Base-by-base conservation (phyloP, 2,113 vertebrate genomes). In the Aptenodytes patagonicus region DNA sequence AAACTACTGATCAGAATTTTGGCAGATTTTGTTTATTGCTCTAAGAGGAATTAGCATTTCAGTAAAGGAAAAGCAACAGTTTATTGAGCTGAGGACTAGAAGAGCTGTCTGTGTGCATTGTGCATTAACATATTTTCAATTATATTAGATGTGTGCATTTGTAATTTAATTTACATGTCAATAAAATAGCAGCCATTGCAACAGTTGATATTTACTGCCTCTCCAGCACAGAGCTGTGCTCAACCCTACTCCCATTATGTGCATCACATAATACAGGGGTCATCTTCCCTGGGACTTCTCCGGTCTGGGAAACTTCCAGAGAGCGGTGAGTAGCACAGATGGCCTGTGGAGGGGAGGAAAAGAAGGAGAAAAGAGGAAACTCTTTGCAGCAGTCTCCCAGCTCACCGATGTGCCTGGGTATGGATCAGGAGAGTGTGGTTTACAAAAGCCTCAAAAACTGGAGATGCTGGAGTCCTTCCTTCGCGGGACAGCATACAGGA, bases 401-500 rank as follows among this genome's bases (percentile, higher is more conserved):
- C 47, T 49, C 54, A 3, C 32, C 20, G 64, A 2, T 20, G 44
- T 54, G 31, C n/a, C 55, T 17, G 25, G 7, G 6, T 8, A 3
- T 2, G 5, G 44, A 1, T 28, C 49, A 11, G 84, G 42, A 3
- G 32, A n/a, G 7, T 13, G 4, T 2, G 8, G 15, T 13, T 75
- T 12, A 15, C 19, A 36, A 72, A 7, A 17, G 15, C 83, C 44
- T 22, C 13, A 34, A 3, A 21, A 11, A 3, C 47, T 21, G 29
- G 32, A 3, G 8, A 1, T 60, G 47, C 83, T 7, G 17, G 26
- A 49, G 11, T 36, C 28, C 47, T 66, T 7, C 31, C 28, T 26
- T 18, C 13, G n/a, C 3, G 1, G 58, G 32, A 17, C 66, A 26
- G 46, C 3, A 15, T 0, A 2, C 9, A 9, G 24, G 71, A 13